Evolutionary conservation across 2,888 invertebrate species (phyloP).

Genomic region (Imbricaverruca yamaguchii): DNA sequence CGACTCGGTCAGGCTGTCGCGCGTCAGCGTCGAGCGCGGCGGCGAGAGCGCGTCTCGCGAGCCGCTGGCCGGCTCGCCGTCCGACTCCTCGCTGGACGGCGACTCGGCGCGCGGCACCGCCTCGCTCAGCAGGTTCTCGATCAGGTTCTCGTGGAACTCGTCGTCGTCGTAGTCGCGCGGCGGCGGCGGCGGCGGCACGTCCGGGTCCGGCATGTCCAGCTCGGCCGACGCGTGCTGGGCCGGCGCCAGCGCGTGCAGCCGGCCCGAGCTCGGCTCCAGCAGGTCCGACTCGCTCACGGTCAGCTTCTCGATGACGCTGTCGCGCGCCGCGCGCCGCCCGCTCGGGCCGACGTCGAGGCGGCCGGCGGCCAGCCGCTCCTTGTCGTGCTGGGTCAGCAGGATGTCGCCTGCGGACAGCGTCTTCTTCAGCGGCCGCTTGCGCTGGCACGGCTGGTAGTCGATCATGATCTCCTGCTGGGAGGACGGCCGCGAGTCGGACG

Average conservation of each 20-base stretch:
- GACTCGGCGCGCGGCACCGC: constrained; percentile 25
- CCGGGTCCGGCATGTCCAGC: constrained; percentile 38
- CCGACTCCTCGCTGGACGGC: background rate
- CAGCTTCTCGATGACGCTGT: constrained; percentile 54
- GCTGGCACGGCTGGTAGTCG: constrained; percentile 3
- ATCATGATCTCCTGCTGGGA: constrained; percentile 31
- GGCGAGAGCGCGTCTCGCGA: background rate
- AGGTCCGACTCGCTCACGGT: constrained; percentile 17
- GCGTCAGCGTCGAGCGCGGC: constrained; percentile 9
- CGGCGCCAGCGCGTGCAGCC: background rate
- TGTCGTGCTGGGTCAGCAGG: constrained; percentile 50
- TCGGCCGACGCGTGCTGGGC: background rate
- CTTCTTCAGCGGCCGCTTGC: constrained; percentile 51
- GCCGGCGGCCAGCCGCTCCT: constrained; percentile 37
- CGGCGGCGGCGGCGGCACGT: constrained; percentile 48
- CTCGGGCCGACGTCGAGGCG: constrained; percentile 34
- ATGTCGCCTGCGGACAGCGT: constrained; percentile 76
- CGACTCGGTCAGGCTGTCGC: constrained; percentile 10
- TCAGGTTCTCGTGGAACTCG: constrained; percentile 73
- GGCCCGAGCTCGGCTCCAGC: background rate
- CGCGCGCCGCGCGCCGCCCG: constrained; percentile 47
- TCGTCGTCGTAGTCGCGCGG: constrained; percentile 43
- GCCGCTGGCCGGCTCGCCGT: background rate
- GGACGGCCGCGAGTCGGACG: background rate
- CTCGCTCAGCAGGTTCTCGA: constrained; percentile 46